Percentiles rank a stretch among this genome's conserved stretches.
Conservation (phyloP, 2,113 vertebrate genomes). For the Oxygymnocypris stewartii region DNA sequence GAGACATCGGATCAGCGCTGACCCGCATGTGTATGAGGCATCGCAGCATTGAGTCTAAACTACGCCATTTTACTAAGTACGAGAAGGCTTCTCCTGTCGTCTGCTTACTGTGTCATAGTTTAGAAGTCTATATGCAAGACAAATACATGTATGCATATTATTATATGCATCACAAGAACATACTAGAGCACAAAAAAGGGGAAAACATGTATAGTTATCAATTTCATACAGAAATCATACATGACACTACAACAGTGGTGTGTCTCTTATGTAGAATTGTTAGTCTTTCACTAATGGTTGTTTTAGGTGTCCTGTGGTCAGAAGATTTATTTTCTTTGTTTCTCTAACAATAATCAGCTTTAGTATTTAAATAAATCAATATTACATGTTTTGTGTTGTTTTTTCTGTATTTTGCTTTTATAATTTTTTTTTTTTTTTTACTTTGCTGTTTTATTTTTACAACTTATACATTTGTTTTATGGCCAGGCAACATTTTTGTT, state of each 20-base stretch:
- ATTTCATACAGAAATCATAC: neutral
- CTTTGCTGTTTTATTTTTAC: no score
- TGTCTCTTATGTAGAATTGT: neutral
- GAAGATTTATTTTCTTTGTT: neutral
- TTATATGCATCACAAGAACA: neutral
- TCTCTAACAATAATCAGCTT: neutral
- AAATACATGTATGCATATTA: neutral
- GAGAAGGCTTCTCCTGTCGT: slow-evolving; percentile 46
- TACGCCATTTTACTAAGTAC: slow-evolving; percentile 98
- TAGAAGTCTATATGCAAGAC: neutral
- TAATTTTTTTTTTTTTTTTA: neutral
- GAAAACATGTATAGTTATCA: neutral
- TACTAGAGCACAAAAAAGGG: neutral
- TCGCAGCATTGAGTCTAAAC: slow-evolving; percentile 97
- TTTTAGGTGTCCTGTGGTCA: neutral
- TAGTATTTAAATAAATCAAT: neutral
- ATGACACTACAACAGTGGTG: neutral
- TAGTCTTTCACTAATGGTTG: neutral
- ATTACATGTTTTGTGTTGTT: neutral
- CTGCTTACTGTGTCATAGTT: neutral
- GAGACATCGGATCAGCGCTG: slow-evolving; percentile 94
- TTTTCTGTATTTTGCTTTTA: neutral
- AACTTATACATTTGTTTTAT: no score
- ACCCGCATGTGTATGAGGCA: slow-evolving; percentile 99
- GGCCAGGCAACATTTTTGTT: no score